These are phyloP conservation scores for Phyllopteryx taeniolatus DNA, from an alignment of 2,113 vertebrate genomes.

Conservation along the genomic window DNA sequence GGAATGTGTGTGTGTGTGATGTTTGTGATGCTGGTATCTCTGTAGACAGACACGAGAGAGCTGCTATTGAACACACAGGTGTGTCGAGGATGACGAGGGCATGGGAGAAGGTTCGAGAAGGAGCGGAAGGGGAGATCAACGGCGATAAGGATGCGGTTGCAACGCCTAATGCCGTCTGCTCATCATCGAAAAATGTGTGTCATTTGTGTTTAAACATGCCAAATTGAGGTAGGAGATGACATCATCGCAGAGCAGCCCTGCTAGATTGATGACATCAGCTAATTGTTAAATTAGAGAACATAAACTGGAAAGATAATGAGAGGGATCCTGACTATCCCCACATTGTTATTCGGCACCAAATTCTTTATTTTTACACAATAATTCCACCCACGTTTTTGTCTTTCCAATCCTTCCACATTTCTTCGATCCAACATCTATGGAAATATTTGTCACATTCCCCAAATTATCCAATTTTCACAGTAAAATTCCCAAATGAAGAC, in stretches of 20 bases:
- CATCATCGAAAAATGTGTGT: slow-evolving; percentile 5
- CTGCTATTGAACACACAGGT: slow-evolving; percentile 59
- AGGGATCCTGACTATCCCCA: too few species aligned
- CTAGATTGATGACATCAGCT: slow-evolving; percentile 42
- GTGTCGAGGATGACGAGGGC: slow-evolving; percentile 46
- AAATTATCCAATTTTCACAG: too few species aligned
- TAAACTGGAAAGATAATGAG: too few species aligned
- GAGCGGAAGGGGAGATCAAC: slow-evolving; percentile 4
- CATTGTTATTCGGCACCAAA: too few species aligned
- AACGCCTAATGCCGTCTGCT: background rate
- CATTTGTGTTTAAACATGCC: slow-evolving; percentile 2
- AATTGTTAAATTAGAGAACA: slow-evolving; percentile 25
- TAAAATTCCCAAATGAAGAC: too few species aligned
- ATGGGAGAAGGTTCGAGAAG: slow-evolving; percentile 49
- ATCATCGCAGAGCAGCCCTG: slow-evolving; percentile 23
- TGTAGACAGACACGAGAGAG: slow-evolving; percentile 15
- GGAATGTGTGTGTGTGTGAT: slow-evolving; percentile 50
- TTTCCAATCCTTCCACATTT: too few species aligned
- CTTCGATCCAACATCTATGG: too few species aligned
- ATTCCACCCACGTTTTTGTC: too few species aligned
- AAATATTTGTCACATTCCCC: too few species aligned
- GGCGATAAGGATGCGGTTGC: slow-evolving; percentile 2
- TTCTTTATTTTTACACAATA: too few species aligned
- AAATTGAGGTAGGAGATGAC: slow-evolving; percentile 49
- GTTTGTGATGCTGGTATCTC: slow-evolving; percentile 6